These are phyloP conservation scores for Drosophila pachea DNA, from an alignment of 1,140 invertebrate species.

Conservation along the genomic window DNA sequence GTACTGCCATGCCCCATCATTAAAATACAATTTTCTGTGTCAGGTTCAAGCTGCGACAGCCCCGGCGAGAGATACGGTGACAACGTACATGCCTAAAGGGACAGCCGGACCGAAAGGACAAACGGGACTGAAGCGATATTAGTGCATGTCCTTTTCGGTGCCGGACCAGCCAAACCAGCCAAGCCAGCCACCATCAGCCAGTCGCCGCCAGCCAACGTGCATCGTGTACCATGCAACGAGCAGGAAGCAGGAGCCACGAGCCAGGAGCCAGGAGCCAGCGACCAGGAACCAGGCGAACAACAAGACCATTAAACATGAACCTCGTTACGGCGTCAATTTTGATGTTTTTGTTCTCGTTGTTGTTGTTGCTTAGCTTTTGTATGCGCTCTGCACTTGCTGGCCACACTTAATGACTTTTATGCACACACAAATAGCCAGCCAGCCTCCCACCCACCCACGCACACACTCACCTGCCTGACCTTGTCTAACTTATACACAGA, in stretches of 20 bases:
- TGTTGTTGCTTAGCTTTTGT: constrained; percentile 53
- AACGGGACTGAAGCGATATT: constrained; percentile 54
- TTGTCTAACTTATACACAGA: constrained; percentile 22
- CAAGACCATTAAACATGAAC: constrained; percentile 75
- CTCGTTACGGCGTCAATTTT: constrained; percentile 67
- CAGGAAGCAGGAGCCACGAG: neutral
- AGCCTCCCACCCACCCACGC: constrained; percentile 28
- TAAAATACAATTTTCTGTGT: constrained; percentile 78
- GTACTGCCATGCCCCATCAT: constrained; percentile 62
- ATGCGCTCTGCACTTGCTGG: constrained; percentile 61
- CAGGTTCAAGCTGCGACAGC: constrained; percentile 73
- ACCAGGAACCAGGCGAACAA: constrained; percentile 36
- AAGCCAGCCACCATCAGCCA: neutral
- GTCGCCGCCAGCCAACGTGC: neutral
- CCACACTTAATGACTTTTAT: constrained; percentile 72
- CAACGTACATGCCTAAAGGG: constrained; percentile 48
- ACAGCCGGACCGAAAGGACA: constrained; percentile 6
- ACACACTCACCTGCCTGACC: constrained; percentile 23
- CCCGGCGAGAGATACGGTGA: constrained; percentile 36
- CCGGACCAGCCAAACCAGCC: constrained; percentile 30
- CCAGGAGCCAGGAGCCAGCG: neutral
- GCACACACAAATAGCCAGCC: constrained; percentile 43
- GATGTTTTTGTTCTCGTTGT: constrained; percentile 27
- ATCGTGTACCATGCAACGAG: constrained; percentile 6
- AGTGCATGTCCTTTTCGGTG: constrained; percentile 68